Percentiles rank a stretch among this genome's conserved stretches.
Conservation (phyloP, 2,888 invertebrate genomes). For the Agrotis exclamationis region DNA sequence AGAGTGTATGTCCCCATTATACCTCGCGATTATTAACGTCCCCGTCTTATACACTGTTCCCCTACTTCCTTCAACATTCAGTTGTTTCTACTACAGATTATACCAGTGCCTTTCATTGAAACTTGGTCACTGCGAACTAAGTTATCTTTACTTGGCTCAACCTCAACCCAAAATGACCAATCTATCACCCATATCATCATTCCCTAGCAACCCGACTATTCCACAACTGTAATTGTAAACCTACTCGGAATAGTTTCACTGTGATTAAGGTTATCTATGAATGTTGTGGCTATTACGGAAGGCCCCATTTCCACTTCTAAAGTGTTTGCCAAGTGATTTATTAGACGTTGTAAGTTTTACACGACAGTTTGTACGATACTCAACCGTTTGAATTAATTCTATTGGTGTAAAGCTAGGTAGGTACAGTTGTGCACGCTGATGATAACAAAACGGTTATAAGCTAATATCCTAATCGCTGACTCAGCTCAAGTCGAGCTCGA, state of each 20-base stretch:
- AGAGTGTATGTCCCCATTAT: too few relatives aligned
- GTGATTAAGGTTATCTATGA: slow-evolving; percentile 55
- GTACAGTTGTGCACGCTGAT: not conserved
- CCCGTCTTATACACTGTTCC: too few relatives aligned
- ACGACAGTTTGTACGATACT: slow-evolving; percentile 24
- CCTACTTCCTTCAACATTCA: not conserved
- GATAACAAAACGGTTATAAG: not conserved
- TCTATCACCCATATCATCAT: slow-evolving; percentile 31
- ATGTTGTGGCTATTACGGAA: slow-evolving; percentile 32
- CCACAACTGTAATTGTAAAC: slow-evolving; percentile 40
- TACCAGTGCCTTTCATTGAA: not conserved
- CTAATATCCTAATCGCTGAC: not conserved
- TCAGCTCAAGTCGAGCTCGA: too few relatives aligned
- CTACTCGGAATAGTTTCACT: slow-evolving; percentile 43
- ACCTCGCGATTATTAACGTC: too few relatives aligned
- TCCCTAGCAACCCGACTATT: slow-evolving; percentile 10
- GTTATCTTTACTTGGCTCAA: slow-evolving; percentile 13
- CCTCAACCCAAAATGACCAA: slow-evolving; percentile 21
- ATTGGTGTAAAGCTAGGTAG: slow-evolving; percentile 25
- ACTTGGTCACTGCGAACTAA: not conserved
- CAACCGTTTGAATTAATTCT: slow-evolving; percentile 51
- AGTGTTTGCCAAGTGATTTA: slow-evolving; percentile 56
- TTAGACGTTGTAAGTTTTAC: slow-evolving; percentile 51
- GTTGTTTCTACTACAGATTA: not conserved
- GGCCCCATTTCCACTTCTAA: slow-evolving; percentile 38